Base-by-base conservation (phyloP, 1,140 invertebrate genomes). In the Arion vulgaris region DNA sequence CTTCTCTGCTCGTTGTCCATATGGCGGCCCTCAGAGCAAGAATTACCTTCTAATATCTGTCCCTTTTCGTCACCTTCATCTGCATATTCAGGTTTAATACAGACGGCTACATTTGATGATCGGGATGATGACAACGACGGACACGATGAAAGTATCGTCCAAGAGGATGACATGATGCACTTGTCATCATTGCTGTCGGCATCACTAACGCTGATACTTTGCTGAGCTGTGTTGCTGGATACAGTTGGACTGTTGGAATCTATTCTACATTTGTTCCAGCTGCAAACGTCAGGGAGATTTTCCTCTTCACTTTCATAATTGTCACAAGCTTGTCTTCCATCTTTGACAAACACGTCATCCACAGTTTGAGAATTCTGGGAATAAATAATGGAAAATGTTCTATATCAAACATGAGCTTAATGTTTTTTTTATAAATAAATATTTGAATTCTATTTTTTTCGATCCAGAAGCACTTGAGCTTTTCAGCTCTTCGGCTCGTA, bases 161-260 rank as follows among this genome's bases (percentile, higher is more conserved):
- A 66, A 28, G 62, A 66, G 1, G 62, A 66, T 11, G 62, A 66
- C 32, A 66, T 66, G 28, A 66, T 32, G 17, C 62, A 66, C n/a
- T 66, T 66, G 62, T 66, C 62, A 32, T 66, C 62, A 66, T 66
- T 32, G n/a, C 62, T 66, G 62, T 66, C 62, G 62, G 2, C 62
- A 1, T 66, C 62, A 66, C 62, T 66, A 7, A 34, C 17, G 19
- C 62, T 66, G 62, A 7, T 34, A 66, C 62, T 32, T 1, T 2
- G n/a, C 62, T 7, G 4, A 17, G 2, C 62, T 11, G 62, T 66
- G n/a, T 66, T 66, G 28, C 2, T 32, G n/a, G 62, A 66, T 23
- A 28, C n/a, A 13, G 28, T 32, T 13, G 17, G 62, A 28, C 62
- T 32, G 62, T 66, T 66, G 1, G 62, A 32, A 17, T 66, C 28